These are phyloP conservation scores for Spodoptera exigua DNA, from an alignment of 2,888 invertebrate genomes.

Conservation along the genomic window DNA sequence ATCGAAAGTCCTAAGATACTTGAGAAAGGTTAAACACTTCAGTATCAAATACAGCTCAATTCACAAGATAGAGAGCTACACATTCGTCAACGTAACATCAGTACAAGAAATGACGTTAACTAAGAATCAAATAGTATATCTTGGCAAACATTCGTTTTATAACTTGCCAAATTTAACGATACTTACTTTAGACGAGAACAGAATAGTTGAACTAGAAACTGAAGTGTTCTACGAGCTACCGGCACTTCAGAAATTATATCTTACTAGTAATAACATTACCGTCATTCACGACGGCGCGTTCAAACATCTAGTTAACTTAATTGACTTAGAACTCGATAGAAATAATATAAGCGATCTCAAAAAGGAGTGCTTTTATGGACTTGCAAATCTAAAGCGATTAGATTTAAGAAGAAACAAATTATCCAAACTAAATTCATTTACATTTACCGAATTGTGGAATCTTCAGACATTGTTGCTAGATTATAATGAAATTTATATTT, in stretches of 20 bases:
- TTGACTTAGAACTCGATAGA: conserved; percentile 94
- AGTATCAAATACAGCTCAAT: conserved; percentile 93
- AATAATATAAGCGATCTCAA: conserved; percentile 93
- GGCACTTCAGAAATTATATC: conserved; percentile 92
- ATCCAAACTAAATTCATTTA: conserved; percentile 93
- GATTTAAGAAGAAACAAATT: conserved; percentile 93
- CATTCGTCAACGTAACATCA: conserved; percentile 93
- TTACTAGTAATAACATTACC: conserved; percentile 96
- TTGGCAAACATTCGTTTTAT: conserved; percentile 92
- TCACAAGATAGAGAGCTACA: conserved; percentile 91
- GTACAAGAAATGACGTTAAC: conserved; percentile 92
- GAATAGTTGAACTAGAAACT: conserved; percentile 92
- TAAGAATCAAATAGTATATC: conserved; percentile 91
- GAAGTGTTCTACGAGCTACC: conserved; percentile 94
- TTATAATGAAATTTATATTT: conserved; percentile 91
- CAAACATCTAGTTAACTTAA: conserved; percentile 91
- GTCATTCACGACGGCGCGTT: conserved; percentile 96
- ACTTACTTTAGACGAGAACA: conserved; percentile 93
- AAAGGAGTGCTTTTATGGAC: conserved; percentile 93
- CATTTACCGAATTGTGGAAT: conserved; percentile 94
- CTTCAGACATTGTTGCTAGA: conserved; percentile 92
- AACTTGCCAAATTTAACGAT: conserved; percentile 92
- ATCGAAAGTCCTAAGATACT: conserved; percentile 91
- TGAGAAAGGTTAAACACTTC: conserved; percentile 91
- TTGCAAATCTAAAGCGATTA: conserved; percentile 92